Base-by-base conservation (phyloP, 2,888 invertebrate genomes). In the Polyploca ridens region DNA sequence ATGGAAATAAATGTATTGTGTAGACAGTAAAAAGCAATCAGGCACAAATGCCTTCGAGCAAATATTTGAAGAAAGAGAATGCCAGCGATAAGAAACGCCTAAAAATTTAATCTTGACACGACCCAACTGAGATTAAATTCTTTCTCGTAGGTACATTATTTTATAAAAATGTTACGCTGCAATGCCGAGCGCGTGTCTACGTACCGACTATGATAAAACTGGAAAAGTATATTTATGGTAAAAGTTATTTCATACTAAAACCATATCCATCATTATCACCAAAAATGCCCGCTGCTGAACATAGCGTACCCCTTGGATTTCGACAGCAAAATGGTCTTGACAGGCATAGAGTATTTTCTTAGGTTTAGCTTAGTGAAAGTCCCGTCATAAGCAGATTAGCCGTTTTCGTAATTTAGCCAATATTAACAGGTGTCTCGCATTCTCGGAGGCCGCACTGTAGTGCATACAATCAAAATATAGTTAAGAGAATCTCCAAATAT, bases 41-140 rank as follows among this genome's bases (percentile, higher is more conserved):
- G 66, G 66, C 35, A 71, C 64, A 74, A 78, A 79, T 79, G 69
- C 63, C 68, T 72, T 62, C 16, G 59, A 68, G 71, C 78, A 84
- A 85, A 87, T 85, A 83, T 85, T 83, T 82, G 76, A 70, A 80
- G 74, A 81, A 82, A 78, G 77, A 78, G 75, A 79, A 83, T 76
- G 71, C 72, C 75, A 67, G 78, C 73, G 84, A 87, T 86, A 86
- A 83, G 77, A 77, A 76, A 76, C 74, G 78, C 75, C 79, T 76
- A 77, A 84, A 86, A 85, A 82, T 82, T 74, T 86, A 82, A 86
- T 86, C 83, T 85, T 79, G 76, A 78, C 82, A 78, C 80, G 74
- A 79, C 73, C 74, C 75, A 68, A 69, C 79, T 71, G 75, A 84
- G 84, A 86, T 88, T 85, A 85, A 83, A 85, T 82, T 81, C 76